phyloP scores from a whole-genome alignment of 2,797 vertebrate genomes.

The Enteromius paludinosus region DNA sequence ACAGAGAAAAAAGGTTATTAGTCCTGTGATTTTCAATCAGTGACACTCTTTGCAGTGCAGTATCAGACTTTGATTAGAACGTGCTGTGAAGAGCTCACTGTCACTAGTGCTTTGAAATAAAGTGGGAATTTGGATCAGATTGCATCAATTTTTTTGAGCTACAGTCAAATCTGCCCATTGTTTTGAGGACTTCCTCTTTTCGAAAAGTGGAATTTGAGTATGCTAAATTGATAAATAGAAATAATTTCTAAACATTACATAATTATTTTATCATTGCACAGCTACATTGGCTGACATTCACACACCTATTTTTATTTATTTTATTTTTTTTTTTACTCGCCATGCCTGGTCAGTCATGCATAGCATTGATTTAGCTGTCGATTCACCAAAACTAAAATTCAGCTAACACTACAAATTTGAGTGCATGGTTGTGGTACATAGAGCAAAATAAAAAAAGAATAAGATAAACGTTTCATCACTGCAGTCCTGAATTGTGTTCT shows the following conservation, averaged over 20 bases:
- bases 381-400: not conserved
- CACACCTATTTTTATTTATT: not conserved
- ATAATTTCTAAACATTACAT: not conserved
- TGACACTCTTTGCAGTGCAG: not conserved
- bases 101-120: conserved; percentile 27
- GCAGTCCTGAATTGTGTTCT: not conserved
- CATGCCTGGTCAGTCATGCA: not conserved
- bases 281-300: not conserved
- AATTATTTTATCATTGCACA: not conserved
- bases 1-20: conserved; percentile 7
- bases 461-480: not conserved
- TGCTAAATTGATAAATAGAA: not conserved
- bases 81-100: conserved; percentile 21
- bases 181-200: not conserved
- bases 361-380: not conserved
- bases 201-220: not conserved
- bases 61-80: conserved; percentile 25
- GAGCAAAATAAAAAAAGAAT: not conserved
- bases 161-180: not conserved
- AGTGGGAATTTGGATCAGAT: conserved; percentile 5
- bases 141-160: conserved; percentile 20
- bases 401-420: not conserved
- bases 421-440: not conserved
- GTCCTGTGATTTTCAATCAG: conserved; percentile 29
- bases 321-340: not conserved